Evolutionary conservation across 2,888 invertebrate species (phyloP).

Genomic region (Bombyx huttoni): DNA sequence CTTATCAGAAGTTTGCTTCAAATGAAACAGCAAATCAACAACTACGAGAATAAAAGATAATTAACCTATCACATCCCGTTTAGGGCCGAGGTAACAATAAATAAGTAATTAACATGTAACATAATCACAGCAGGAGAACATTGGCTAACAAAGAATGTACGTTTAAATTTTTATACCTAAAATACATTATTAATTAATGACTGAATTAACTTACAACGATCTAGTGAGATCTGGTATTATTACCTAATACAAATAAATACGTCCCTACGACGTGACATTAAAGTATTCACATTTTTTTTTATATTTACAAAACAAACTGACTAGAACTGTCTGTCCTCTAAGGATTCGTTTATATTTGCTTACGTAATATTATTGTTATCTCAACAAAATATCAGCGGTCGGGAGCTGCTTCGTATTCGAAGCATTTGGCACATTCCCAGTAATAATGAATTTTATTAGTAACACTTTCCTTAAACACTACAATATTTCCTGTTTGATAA

Average conservation of each 20-base stretch:
- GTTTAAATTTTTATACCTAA: slow-evolving; percentile 45
- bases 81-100: slow-evolving; percentile 50
- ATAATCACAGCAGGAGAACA: slow-evolving; percentile 70
- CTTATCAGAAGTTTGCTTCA: slow-evolving; percentile 28
- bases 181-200: slow-evolving; percentile 68
- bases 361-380: slow-evolving; percentile 32
- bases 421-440: slow-evolving; percentile 70
- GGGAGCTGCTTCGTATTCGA: slow-evolving; percentile 41
- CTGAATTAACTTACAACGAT: slow-evolving; percentile 65
- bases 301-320: slow-evolving; percentile 63
- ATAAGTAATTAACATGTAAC: slow-evolving; percentile 60
- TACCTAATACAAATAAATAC: slow-evolving; percentile 63
- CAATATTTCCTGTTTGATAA: slow-evolving; percentile 35
- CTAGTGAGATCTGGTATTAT: slow-evolving; percentile 70
- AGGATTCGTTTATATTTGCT: slow-evolving; percentile 40
- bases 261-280: slow-evolving; percentile 53
- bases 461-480: slow-evolving; percentile 38
- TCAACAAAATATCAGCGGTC: slow-evolving; percentile 49
- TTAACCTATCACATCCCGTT: slow-evolving; percentile 63
- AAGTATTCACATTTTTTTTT: slow-evolving; percentile 57
- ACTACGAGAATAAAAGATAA: slow-evolving; percentile 37
- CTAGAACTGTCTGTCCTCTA: slow-evolving; percentile 53
- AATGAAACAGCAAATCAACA: slow-evolving; percentile 56
- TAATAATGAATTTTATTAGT: slow-evolving; percentile 42
- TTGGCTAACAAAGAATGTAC: slow-evolving; percentile 68